Percentiles rank a stretch among this genome's conserved stretches.
These are phyloP conservation scores for Escarpia spicata DNA, from an alignment of 2,888 invertebrate genomes.

Conservation along the genomic window DNA sequence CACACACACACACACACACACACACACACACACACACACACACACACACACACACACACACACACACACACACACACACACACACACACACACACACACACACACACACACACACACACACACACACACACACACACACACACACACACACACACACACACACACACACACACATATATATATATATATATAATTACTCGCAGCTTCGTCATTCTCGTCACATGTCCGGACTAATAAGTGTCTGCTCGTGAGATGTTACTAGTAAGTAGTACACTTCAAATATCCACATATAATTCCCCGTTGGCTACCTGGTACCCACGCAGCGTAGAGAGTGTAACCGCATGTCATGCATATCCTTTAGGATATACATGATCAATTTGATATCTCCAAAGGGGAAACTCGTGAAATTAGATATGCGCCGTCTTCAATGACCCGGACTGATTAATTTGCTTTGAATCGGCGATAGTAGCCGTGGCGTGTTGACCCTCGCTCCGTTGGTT, in stretches of 20 bases:
- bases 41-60: neutral
- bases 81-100: neutral
- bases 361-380: neutral
- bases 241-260: neutral
- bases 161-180: too few relatives aligned
- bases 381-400: neutral
- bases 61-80: neutral
- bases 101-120: slow-evolving; percentile 7
- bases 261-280: neutral
- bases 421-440: neutral
- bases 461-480: neutral
- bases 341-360: neutral
- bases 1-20: slow-evolving; percentile 17
- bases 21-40: neutral
- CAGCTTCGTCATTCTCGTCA: too few relatives aligned
- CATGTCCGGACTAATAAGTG: too few relatives aligned
- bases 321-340: neutral
- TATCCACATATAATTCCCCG: neutral
- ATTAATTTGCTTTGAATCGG: neutral
- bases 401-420: neutral
- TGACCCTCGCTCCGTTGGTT: neutral
- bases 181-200: too few relatives aligned
- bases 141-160: neutral
- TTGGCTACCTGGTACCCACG: neutral
- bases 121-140: neutral